Conservation (phyloP, 1,140 invertebrate genomes). For the Oryctes rhinoceros region DNA sequence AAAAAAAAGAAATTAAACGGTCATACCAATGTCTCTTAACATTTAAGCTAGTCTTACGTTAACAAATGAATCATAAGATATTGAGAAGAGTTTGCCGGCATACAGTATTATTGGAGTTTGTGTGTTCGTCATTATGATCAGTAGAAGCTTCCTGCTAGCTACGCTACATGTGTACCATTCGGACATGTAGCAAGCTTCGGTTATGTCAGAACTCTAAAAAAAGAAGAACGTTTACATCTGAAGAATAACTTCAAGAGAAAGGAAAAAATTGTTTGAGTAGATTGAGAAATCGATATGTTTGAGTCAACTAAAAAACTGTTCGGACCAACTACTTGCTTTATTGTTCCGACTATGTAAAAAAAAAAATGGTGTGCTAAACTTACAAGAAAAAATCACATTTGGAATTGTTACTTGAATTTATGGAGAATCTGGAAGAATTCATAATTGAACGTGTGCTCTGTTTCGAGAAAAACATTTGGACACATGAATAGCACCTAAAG, state of each 20-base stretch:
- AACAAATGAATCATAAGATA: neutral
- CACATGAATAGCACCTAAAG: too few species aligned
- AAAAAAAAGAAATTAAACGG: neutral
- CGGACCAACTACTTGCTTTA: too few species aligned
- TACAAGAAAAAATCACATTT: too few species aligned
- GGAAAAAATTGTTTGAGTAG: too few species aligned
- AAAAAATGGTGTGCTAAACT: too few species aligned
- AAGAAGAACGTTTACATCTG: neutral
- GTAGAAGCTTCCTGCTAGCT: neutral
- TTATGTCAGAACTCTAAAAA: neutral
- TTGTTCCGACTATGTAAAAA: too few species aligned
- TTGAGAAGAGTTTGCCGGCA: neutral
- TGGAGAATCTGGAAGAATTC: too few species aligned
- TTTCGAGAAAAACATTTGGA: too few species aligned
- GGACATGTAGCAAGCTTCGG: neutral
- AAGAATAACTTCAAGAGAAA: neutral
- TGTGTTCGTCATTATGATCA: neutral
- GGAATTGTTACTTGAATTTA: too few species aligned
- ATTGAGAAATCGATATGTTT: too few species aligned
- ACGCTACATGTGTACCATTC: neutral
- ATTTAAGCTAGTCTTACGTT: neutral
- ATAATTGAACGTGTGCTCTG: too few species aligned
- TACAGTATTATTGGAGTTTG: neutral
- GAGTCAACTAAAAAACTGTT: too few species aligned
- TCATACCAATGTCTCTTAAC: neutral